Percentiles rank a stretch among this genome's conserved stretches.
These are phyloP conservation scores for Heptranchias perlo DNA, from an alignment of 2,113 vertebrate species.

Conservation along the genomic window DNA sequence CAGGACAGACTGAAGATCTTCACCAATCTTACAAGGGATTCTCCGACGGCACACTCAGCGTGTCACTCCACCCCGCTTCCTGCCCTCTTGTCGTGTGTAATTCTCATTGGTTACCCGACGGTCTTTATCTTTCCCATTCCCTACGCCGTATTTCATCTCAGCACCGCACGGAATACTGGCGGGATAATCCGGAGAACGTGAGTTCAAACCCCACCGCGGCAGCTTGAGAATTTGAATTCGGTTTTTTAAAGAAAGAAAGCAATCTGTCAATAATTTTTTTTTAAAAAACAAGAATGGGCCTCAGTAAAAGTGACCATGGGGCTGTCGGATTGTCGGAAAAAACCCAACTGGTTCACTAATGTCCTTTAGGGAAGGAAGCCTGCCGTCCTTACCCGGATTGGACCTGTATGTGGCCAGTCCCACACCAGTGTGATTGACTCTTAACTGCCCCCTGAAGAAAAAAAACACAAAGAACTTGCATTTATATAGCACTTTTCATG, in stretches of 20 bases:
- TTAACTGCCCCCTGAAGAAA: not conserved
- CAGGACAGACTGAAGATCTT: not conserved
- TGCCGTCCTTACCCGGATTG: no score
- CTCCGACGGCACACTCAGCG: not conserved
- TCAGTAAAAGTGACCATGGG: not conserved
- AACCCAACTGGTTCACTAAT: not conserved
- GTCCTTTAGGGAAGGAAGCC: no score
- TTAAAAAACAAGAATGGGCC: no score
- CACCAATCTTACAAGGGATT: not conserved
- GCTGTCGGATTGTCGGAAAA: not conserved
- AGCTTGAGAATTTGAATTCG: not conserved
- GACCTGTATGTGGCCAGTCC: not conserved
- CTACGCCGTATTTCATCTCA: not conserved
- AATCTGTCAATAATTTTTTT: no score
- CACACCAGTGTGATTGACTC: not conserved
- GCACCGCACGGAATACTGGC: not conserved
- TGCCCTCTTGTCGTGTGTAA: not conserved
- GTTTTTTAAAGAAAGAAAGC: no score
- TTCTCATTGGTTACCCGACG: not conserved
- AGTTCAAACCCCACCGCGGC: not conserved
- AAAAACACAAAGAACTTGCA: no score
- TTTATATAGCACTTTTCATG: no score
- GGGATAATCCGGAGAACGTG: not conserved
- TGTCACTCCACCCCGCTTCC: not conserved
- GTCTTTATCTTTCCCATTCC: not conserved